Conservation (phyloP, 2,797 vertebrate species). For the Etheostoma perlongum region DNA sequence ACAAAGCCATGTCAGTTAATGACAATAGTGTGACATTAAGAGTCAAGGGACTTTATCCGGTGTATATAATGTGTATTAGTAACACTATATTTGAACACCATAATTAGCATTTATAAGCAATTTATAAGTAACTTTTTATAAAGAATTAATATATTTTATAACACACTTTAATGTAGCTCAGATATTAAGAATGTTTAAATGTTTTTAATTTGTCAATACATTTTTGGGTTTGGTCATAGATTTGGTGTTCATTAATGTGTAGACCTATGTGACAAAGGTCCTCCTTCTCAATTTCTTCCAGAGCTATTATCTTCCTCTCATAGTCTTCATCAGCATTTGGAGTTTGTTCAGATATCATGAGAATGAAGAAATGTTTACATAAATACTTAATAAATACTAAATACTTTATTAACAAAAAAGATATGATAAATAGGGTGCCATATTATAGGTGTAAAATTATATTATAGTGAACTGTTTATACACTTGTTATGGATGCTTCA, state of each 20-base stretch:
- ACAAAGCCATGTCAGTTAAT: background rate
- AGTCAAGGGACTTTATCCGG: constrained; percentile 5
- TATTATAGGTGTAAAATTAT: background rate
- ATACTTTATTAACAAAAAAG: background rate
- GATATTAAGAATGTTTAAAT: background rate
- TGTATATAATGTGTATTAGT: background rate
- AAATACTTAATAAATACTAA: background rate
- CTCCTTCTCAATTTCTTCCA: background rate
- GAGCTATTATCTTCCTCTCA: background rate
- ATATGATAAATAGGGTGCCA: background rate
- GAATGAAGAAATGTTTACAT: background rate
- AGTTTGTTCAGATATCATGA: constrained; percentile 5
- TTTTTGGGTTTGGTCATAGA: background rate
- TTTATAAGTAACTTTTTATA: background rate
- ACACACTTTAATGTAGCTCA: background rate
- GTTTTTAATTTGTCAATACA: background rate
- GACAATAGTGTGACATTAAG: background rate
- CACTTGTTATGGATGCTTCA: background rate
- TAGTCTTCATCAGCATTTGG: background rate
- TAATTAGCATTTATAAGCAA: background rate
- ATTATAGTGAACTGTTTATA: background rate
- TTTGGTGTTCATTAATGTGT: background rate
- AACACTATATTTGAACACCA: background rate
- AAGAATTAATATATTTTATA: background rate
- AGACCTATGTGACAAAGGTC: background rate